Conservation (phyloP, 1,140 invertebrate genomes). For the Brachionus koreanus region DNA sequence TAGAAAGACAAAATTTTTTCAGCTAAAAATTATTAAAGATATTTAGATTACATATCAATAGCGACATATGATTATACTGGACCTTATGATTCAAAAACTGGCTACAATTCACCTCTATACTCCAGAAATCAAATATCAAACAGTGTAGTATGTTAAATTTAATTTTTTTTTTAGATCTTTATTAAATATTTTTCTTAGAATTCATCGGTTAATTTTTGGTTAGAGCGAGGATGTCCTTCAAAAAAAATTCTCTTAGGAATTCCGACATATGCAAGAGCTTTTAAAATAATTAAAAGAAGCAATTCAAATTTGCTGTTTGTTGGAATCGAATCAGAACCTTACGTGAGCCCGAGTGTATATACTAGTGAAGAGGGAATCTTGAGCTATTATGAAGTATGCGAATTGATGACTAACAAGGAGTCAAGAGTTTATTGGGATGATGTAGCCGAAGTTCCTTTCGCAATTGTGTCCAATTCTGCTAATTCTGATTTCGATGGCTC, state of each 20-base stretch:
- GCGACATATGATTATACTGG: slow-evolving; percentile 86
- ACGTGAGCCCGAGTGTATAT: slow-evolving; percentile 46
- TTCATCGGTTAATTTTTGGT: slow-evolving; percentile 68
- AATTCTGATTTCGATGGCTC: not conserved
- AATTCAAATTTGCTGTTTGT: slow-evolving; percentile 22
- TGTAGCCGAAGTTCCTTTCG: slow-evolving; percentile 16
- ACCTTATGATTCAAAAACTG: slow-evolving; percentile 85
- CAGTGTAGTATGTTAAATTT: not conserved
- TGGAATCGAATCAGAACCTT: slow-evolving; percentile 42
- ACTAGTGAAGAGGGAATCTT: slow-evolving; percentile 50
- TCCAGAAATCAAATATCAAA: not conserved
- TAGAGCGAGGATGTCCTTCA: slow-evolving; percentile 81
- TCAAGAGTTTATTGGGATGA: slow-evolving; percentile 42
- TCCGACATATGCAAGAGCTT: slow-evolving; percentile 76
- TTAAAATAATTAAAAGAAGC: slow-evolving; percentile 1
- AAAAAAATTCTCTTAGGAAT: slow-evolving; percentile 91
- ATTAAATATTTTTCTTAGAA: not conserved
- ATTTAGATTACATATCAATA: slow-evolving; percentile 77
- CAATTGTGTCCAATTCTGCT: slow-evolving; percentile 10
- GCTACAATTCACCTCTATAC: slow-evolving; percentile 56
- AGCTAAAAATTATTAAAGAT: slow-evolving; percentile 59
- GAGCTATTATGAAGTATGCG: slow-evolving; percentile 55
- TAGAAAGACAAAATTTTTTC: not conserved
- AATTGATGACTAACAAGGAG: slow-evolving; percentile 48
- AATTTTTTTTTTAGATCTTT: not conserved